Evolutionary conservation across 2,113 vertebrate genomes (phyloP).

Genomic region (Marcusenius ussheri): DNA sequence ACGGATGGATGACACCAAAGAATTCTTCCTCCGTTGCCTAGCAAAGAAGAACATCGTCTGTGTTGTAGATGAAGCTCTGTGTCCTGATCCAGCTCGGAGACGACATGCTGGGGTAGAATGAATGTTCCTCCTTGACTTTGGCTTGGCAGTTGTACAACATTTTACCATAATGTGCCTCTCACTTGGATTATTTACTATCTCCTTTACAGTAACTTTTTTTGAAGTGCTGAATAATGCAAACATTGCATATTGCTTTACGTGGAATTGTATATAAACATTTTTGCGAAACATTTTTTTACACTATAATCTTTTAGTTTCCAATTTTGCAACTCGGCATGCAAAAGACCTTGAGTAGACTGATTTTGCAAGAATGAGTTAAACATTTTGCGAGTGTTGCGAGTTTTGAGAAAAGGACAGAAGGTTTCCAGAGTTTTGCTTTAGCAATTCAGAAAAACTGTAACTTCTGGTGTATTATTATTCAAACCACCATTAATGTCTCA

Average conservation of each 20-base stretch:
- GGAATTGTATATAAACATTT: not conserved
- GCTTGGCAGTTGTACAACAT: not conserved
- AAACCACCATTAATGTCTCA: not conserved
- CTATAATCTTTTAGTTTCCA: not conserved
- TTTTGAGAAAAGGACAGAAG: not conserved
- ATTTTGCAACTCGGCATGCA: not conserved
- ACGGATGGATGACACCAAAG: not conserved
- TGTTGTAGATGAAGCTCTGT: not conserved
- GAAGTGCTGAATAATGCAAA: not conserved
- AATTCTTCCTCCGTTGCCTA: not conserved
- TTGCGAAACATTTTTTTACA: not conserved
- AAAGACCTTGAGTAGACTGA: not conserved
- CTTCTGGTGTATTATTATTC: not conserved
- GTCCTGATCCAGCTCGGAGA: not conserved
- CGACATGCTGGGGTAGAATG: not conserved
- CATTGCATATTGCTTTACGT: not conserved
- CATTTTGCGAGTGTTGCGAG: not conserved
- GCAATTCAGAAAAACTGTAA: not conserved
- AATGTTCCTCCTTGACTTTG: not conserved
- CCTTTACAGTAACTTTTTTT: not conserved
- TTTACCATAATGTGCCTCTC: not conserved
- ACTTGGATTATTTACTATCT: not conserved
- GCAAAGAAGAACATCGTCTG: not conserved
- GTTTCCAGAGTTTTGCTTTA: not conserved
- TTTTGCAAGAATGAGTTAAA: not conserved